Percentiles rank a stretch among this genome's conserved stretches.
phyloP scores from a whole-genome alignment of 92 coral and sea anemone species.

The Nematostella vectensis region DNA sequence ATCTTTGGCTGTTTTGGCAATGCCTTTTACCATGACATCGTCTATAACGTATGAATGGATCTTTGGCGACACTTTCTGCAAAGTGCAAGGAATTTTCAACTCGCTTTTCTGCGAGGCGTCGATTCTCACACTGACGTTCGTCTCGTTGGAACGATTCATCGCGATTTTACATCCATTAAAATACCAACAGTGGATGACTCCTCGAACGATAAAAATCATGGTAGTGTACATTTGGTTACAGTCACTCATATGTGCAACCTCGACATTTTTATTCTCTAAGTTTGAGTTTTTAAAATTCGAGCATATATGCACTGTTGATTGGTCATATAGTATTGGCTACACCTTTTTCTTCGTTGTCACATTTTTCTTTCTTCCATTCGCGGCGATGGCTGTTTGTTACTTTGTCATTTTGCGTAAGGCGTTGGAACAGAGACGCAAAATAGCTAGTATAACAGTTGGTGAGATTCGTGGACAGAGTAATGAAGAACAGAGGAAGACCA shows the following conservation, averaged over 20 bases:
- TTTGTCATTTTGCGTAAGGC: constrained; percentile 54
- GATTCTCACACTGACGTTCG: constrained; percentile 57
- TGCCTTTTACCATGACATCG: constrained; percentile 75
- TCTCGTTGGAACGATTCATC: constrained; percentile 66
- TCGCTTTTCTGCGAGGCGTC: constrained; percentile 74
- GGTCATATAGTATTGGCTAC: constrained; percentile 43
- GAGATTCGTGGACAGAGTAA: constrained; percentile 26
- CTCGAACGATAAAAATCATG: constrained; percentile 26
- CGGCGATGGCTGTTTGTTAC: constrained; percentile 37
- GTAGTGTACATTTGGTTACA: constrained; percentile 62
- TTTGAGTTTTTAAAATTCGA: constrained; percentile 51
- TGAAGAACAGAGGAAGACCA: constrained; percentile 10
- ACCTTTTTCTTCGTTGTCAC: constrained; percentile 42
- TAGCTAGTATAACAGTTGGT: constrained; percentile 50
- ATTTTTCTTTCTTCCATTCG: constrained; percentile 49
- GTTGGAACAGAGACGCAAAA: constrained; percentile 40
- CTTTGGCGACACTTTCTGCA: constrained; percentile 62
- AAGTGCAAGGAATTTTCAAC: constrained; percentile 45
- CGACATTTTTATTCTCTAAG: constrained; percentile 57
- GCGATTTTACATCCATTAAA: constrained; percentile 63
- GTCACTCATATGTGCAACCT: constrained; percentile 28
- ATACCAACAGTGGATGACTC: constrained; percentile 51
- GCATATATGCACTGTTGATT: constrained; percentile 68
- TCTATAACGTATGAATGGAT: constrained; percentile 62
- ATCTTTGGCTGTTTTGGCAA: constrained; percentile 46